Evolutionary conservation across 2,888 invertebrate genomes (phyloP).

Genomic region (Rhingia campestris): DNA sequence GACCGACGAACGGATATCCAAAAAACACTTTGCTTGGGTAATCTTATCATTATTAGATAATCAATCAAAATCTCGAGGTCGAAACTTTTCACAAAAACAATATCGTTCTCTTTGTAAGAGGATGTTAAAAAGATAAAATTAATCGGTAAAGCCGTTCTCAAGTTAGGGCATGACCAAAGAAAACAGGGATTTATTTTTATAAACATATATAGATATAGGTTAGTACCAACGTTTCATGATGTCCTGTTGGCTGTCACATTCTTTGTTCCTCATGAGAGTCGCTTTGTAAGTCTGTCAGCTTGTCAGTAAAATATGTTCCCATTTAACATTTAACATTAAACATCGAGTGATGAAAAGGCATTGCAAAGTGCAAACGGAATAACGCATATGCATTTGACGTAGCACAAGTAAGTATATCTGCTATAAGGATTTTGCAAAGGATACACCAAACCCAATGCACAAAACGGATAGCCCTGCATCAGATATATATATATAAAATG

Average conservation of each 20-base stretch:
- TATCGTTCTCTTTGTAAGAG: too few species aligned
- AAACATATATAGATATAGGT: neutral
- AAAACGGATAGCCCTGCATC: too few species aligned
- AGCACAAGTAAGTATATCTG: slow-evolving; percentile 27
- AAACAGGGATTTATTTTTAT: neutral
- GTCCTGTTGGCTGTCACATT: slow-evolving; percentile 1
- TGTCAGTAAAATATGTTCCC: slow-evolving; percentile 59
- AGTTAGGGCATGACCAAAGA: neutral
- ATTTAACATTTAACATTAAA: slow-evolving; percentile 8
- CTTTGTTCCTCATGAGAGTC: slow-evolving; percentile 23
- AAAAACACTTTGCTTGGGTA: too few species aligned
- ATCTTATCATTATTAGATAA: too few species aligned
- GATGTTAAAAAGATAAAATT: too few species aligned
- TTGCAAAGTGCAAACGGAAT: slow-evolving; percentile 46
- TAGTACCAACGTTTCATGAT: neutral
- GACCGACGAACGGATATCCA: too few species aligned
- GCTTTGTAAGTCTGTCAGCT: slow-evolving; percentile 45
- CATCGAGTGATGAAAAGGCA: slow-evolving; percentile 16
- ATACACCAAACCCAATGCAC: slow-evolving; percentile 10
- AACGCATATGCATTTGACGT: slow-evolving; percentile 51
- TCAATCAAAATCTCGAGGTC: too few species aligned
- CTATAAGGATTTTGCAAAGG: slow-evolving; percentile 30
- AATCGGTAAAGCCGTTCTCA: neutral
- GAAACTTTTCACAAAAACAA: too few species aligned
- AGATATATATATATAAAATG: slow-evolving; percentile 13